Conservation (phyloP, 2,797 vertebrate genomes). For the Hydrophis major region DNA sequence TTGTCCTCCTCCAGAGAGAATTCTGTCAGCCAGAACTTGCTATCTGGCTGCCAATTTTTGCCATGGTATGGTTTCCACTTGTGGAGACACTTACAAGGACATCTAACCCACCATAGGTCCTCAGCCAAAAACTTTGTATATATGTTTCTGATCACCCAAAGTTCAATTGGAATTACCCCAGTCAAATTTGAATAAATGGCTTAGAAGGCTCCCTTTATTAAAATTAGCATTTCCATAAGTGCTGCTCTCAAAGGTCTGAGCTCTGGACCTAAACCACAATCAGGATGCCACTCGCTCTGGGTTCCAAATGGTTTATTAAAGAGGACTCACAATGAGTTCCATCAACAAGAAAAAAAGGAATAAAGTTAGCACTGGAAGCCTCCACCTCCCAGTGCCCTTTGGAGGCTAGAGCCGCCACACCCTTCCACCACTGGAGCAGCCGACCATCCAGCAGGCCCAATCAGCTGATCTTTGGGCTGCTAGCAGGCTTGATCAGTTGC, state of each 20-base stretch:
- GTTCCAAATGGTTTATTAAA: no score
- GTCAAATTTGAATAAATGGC: neutral
- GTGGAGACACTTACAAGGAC: neutral
- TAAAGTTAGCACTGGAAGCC: no score
- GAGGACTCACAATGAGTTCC: no score
- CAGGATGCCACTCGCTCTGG: no score
- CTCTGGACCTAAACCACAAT: no score
- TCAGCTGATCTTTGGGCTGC: no score
- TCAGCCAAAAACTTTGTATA: neutral
- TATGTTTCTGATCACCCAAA: neutral
- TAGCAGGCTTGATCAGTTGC: no score
- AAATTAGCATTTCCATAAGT: neutral
- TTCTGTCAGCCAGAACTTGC: neutral
- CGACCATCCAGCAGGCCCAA: no score
- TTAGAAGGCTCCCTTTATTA: conserved; percentile 3
- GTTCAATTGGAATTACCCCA: neutral
- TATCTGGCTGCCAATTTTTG: neutral
- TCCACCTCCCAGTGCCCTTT: no score
- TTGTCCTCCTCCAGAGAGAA: neutral
- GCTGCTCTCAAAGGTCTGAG: neutral
- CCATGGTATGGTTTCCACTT: neutral
- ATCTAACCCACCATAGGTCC: neutral
- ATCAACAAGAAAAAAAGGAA: no score
- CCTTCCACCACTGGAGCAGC: no score
- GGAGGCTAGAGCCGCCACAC: no score